A percentile compares a stretch with the other conserved stretches of the same genome.
Evolutionary conservation across 2,797 vertebrate species (phyloP).

Genomic region (Tapera naevia): DNA sequence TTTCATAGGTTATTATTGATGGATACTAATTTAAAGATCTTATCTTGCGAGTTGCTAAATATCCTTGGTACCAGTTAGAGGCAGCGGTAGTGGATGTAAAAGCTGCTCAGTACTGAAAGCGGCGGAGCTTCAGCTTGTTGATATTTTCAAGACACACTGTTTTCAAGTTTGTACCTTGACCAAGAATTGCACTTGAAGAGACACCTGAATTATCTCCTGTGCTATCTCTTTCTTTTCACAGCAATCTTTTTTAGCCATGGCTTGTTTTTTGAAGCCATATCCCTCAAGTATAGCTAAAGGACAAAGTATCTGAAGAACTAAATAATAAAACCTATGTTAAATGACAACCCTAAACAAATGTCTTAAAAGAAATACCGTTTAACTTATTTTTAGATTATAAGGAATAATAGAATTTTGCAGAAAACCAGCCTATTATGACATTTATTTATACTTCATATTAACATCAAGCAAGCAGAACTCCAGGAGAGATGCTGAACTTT

Average conservation of each 20-base stretch:
- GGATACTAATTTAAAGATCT: not conserved
- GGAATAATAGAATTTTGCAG: conserved; percentile 20
- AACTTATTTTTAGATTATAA: conserved; percentile 6
- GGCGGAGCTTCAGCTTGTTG: not conserved
- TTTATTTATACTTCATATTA: conserved; percentile 11
- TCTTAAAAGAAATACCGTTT: conserved; percentile 23
- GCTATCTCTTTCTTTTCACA: not conserved
- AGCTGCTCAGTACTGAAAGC: not conserved
- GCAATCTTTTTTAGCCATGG: not conserved
- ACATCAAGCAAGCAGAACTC: not conserved
- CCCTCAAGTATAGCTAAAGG: not conserved
- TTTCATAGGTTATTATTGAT: not conserved
- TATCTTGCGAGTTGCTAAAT: not conserved
- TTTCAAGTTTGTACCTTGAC: not conserved
- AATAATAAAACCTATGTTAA: conserved; percentile 38
- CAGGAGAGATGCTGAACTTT: not conserved
- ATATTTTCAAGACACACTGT: not conserved
- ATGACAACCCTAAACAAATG: conserved; percentile 27
- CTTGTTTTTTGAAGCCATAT: not conserved
- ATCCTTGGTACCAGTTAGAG: not conserved
- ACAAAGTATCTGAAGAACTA: not conserved
- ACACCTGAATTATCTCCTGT: not conserved
- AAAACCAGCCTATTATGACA: not conserved
- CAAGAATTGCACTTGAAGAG: not conserved
- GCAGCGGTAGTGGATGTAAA: not conserved